Evolutionary conservation across 92 coral and sea anemone genomes (phyloP), one percentile per base, ranked within the genome.

Genomic region (Actinernus sp.): DNA sequence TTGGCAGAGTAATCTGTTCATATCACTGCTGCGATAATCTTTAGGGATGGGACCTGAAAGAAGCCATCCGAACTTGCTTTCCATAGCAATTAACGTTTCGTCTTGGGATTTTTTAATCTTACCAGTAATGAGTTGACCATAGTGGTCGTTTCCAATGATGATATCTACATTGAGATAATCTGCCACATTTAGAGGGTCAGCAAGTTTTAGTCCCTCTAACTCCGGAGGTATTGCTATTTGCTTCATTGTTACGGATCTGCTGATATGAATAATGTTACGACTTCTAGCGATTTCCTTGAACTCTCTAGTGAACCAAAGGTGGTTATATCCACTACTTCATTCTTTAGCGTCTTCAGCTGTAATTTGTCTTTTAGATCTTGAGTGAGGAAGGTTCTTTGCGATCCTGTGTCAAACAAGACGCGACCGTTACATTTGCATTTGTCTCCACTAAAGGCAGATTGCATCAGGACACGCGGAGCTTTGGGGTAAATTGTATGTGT

Each of bases 11-110:
- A n/a, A n/a, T n/a, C n/a, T n/a, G n/a, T 34, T 14, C 41, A 34
- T 34, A 34, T 34, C 41, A 14, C 14, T 34, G 14, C 41, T 34
- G 6, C 14, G 8, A 34, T 14, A 6, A 6, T 34, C 62, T 25
- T 65, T 65, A 39, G 73, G 53, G 23, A 55, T 19, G 24, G 79
- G 66, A n/a, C 85, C 85, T 50, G 85, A 78, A 14, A 68, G 47
- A 30, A 75, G 83, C 83, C 83, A 75, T 75, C 83, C 83, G 10
- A 64, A 17, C 50, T 75, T 75, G 53, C 46, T 75, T 44, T 75
- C 41, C n/a, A 53, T 64, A 12, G 74, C 74, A 14, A 64, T 64
- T 32, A 27, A 53, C 21, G 26, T 1, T 24, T 55, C 59, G 59
- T 75, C 37, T 20, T 38, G 12, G 51, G 40, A 26, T 23, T 63